A percentile compares a stretch with the other conserved stretches of the same genome.
Evolutionary conservation across 1,140 invertebrate genomes (phyloP).

Genomic region (Lordiphosa stackelbergi): DNA sequence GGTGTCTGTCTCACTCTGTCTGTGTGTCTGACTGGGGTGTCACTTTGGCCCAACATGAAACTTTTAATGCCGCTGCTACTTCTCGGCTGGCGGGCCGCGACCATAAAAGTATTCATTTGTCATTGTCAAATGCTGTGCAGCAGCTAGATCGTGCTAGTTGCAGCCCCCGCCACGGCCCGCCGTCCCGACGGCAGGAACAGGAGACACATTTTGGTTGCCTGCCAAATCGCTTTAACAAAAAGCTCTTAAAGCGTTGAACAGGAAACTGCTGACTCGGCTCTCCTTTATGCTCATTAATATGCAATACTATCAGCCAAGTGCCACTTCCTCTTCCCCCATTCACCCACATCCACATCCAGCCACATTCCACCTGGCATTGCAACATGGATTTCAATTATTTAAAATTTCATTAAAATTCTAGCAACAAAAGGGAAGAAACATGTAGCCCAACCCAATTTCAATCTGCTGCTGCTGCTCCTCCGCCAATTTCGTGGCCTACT

Average conservation of each 20-base stretch:
- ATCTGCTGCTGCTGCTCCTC: constrained; percentile 3
- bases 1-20: constrained; percentile 4
- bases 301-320: constrained; percentile 51
- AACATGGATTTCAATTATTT: constrained; percentile 69
- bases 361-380: constrained; percentile 33
- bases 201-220: constrained; percentile 34
- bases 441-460: constrained; percentile 11
- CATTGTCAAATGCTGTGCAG: constrained; percentile 61
- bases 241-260: constrained; percentile 37
- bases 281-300: constrained; percentile 66
- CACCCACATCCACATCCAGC: too few relatives aligned
- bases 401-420: constrained; percentile 71
- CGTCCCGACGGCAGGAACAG: constrained; percentile 12
- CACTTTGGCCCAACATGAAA: constrained; percentile 60
- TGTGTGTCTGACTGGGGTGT: constrained; percentile 29
- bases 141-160: constrained; percentile 6
- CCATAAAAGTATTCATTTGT: constrained; percentile 75
- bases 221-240: constrained; percentile 48
- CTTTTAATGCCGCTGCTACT: constrained; percentile 52
- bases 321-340: constrained; percentile 6
- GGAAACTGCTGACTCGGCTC: constrained; percentile 41
- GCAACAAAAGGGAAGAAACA: constrained; percentile 24
- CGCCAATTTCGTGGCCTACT: constrained; percentile 47
- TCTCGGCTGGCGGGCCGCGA: constrained; percentile 40
- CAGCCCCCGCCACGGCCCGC: too few relatives aligned